Base-by-base conservation (phyloP, 2,888 invertebrate species). In the Tetragnatha montana region DNA sequence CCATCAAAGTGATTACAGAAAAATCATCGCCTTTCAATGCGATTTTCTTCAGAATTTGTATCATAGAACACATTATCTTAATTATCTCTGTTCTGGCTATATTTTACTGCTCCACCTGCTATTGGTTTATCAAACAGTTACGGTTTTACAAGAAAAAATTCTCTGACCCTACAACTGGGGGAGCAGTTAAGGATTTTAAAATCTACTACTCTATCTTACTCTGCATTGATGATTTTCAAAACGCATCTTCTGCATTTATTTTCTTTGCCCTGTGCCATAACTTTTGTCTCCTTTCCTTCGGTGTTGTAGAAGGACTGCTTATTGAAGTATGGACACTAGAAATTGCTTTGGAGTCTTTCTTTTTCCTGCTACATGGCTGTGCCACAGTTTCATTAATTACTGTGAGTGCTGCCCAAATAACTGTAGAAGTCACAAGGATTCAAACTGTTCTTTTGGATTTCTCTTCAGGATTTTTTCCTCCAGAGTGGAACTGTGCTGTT, bases 261-360 rank as follows among this genome's bases (percentile, higher is more conserved):
- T 74, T 74, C 74, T 74, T 22, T 17, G 74, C 10, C 22, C 35
- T 74, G 35, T 74, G 74, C 14, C 74, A 74, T 10, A 6, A 74
- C 22, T 22, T 74, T 35, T 74, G 74, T 17, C 21, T 74, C 12
- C 8, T 74, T 14, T 35, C 35, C 35, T 74, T 74, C 22, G 22
- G 74, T 3, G 35, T 74, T 17, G 35, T 74, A 35, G 74, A 74
- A 14, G 4, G 14, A 8, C 7, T 74, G 35, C 35, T 35, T 1
- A 14, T 35, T 35, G 0, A 35, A 22, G 17, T 74, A 19, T 14
- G 35, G 17, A 35, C 22, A 8, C 35, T 17, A 8, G 17, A 35
- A 35, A 35, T 74, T 17, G 35, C 10, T 10, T 17, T 22, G 17
- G 74, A 74, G 35, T 17, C 35, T 14, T 8, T 0, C 35, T 6